Base-by-base conservation (phyloP, 2,888 invertebrate genomes). In the Ichneumon xanthorius region DNA sequence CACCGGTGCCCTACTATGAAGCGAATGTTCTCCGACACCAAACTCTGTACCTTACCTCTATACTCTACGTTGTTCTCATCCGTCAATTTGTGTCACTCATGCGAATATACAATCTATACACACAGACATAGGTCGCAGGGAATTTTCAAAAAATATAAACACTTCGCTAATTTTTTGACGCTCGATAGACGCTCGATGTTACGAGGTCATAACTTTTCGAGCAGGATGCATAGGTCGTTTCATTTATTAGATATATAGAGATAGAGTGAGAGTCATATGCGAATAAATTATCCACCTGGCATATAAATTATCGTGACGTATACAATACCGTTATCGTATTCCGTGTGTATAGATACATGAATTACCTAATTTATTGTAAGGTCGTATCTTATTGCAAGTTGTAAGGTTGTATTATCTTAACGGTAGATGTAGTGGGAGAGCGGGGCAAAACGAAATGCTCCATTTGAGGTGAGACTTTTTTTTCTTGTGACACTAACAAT, bases 1-100 rank as follows among this genome's bases (percentile, higher is more conserved):
- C 53, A 37, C 61, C 58, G 33, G 71, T 26, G 67, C 70, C 70
- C 40, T 50, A 72, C 71, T 82, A 82, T 76, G 65, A 71, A 30
- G 40, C 50, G 53, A 84, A 81, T 37, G 75, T 75, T 50, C 55
- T 16, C 40, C 9, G 67, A 70, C 70, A 70, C 53, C 61, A 50
- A 71, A 45, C 4, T 53, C 40, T 58, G 65, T 40, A 33, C 26
- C 45, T 37, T 45, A 30, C 22, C 22, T 19, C 30, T n/a, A 68
- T 48, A 58, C 45, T 16, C 33, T 37, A 45, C 30, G 19, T 7
- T 77, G 37, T 82, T 75, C 55, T 40, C 70, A 75, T 77, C 73
- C 63, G 40, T 33, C 76, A 30, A 63, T 78, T 81, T 65, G 53
- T 65, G 33, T 65, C 78, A 61, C 78, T 55, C 48, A 37, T 40